These are phyloP conservation scores for Sphaerophoria taeniata DNA, from an alignment of 2,888 invertebrate genomes.

Conservation along the genomic window DNA sequence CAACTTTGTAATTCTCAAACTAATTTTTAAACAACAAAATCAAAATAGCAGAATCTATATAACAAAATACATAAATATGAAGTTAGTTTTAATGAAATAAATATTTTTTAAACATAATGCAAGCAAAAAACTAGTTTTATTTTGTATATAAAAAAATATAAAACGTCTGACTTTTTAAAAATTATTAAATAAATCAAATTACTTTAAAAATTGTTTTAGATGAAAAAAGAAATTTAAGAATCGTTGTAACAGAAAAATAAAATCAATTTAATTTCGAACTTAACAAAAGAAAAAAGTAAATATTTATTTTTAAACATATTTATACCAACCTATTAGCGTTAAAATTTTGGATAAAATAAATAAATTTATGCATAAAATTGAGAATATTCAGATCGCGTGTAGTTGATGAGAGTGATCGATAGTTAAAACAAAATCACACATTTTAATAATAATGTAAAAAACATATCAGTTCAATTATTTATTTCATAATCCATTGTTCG, in stretches of 20 bases:
- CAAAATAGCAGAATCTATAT: constrained; percentile 44
- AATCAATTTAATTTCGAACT: constrained; percentile 51
- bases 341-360: constrained; percentile 42
- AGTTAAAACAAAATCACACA: constrained; percentile 49
- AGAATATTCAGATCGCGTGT: constrained; percentile 50
- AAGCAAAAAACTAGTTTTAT: constrained; percentile 42
- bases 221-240: constrained; percentile 41
- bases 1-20: constrained; percentile 52
- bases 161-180: constrained; percentile 55
- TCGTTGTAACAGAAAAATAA: constrained; percentile 58
- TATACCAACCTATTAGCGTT: constrained; percentile 49
- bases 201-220: constrained; percentile 43
- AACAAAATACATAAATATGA: constrained; percentile 5
- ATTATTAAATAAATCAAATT: constrained; percentile 23
- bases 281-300: constrained; percentile 38
- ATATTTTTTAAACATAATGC: constrained; percentile 50
- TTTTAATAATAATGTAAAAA: constrained; percentile 61
- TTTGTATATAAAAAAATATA: constrained; percentile 51
- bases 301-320: constrained; percentile 60
- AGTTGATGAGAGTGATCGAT: constrained; percentile 50
- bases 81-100: constrained; percentile 51
- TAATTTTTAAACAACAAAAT: constrained; percentile 5
- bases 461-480: constrained; percentile 75
- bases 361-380: constrained; percentile 2
- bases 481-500: constrained; percentile 64